Evolutionary conservation across 2,888 invertebrate species (phyloP), one percentile per base, ranked within the genome.

Genomic region (Scaptomyza flava): DNA sequence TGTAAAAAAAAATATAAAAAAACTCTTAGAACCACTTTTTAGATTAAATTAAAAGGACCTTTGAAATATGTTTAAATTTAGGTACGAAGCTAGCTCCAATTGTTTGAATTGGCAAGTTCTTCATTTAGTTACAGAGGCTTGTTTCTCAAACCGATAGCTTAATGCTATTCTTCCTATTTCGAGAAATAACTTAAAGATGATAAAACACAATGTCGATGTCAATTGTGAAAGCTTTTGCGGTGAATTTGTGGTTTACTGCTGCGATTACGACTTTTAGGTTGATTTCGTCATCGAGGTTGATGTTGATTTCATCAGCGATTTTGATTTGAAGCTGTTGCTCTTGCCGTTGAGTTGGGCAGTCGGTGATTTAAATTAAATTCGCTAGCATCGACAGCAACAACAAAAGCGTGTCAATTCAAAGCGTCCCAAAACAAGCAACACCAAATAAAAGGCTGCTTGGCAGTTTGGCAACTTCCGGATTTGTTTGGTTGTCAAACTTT

Each of bases 351-450:
- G 51, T 48, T 61, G 53, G 52, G 47, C 50, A 63, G 68, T 56
- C 64, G 78, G 59, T 74, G 79, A 68, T 61, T 78, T 67, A 62
- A 68, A 79, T 78, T 60, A 70, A 70, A 87, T 81, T 69, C 61
- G 41, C 14, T 47, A 46, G 20, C 53, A 45, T 27, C 58, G 38
- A 41, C 34, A 48, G 23, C 30, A 45, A 17, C 30, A 48, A 38
- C 42, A 30, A 9, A 46, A 17, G 43, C 57, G 45, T 58, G 46
- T 58, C 72, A 63, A 63, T 57, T 52, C 30, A 38, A 51, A 17
- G 41, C 14, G 34, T 7, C 30, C 23, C 47, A 45, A 46, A 47
- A 64, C 53, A 43, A 67, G 56, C 67, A 45, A 59, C 50, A 60
- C 17, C 51, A 65, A 79, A 76, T 70, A 70, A 70, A 69, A 70